Percentiles rank a stretch among this genome's conserved stretches.
phyloP scores from a whole-genome alignment of 2,797 vertebrate species.

The Acomys russatus region DNA sequence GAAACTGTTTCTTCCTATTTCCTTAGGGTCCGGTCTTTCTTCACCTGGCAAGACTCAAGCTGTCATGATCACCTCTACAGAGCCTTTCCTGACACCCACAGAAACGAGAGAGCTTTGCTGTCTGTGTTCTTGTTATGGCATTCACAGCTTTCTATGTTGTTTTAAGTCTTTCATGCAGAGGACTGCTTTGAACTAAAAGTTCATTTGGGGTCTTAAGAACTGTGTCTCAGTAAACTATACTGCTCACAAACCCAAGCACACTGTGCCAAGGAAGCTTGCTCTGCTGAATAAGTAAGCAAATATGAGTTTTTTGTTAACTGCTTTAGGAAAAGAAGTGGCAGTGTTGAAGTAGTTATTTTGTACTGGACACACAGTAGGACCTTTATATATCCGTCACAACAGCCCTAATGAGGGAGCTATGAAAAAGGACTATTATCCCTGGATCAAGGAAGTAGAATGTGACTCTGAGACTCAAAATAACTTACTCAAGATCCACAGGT shows the following conservation, averaged over 20 bases:
- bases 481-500: not conserved
- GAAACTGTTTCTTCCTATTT: not conserved
- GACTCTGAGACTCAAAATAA: slow-evolving; percentile 8
- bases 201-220: slow-evolving; percentile 13
- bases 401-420: not conserved
- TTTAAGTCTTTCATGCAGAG: slow-evolving; percentile 22
- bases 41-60: slow-evolving; percentile 6
- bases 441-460: not conserved
- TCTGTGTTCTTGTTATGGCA: not conserved
- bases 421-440: not conserved
- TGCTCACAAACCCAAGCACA: not conserved
- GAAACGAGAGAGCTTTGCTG: not conserved
- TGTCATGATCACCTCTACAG: not conserved
- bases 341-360: not conserved
- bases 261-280: not conserved
- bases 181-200: not conserved
- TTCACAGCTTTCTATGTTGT: not conserved
- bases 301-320: not conserved
- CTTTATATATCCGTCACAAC: not conserved
- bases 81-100: not conserved
- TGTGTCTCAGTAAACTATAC: slow-evolving; percentile 25
- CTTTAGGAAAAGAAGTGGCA: not conserved
- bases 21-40: not conserved
- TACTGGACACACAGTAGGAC: not conserved
- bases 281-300: not conserved